Percentiles rank a stretch among this genome's conserved stretches.
Evolutionary conservation across 2,113 vertebrate genomes (phyloP).

Genomic region (Tetraodon nigroviridis): DNA sequence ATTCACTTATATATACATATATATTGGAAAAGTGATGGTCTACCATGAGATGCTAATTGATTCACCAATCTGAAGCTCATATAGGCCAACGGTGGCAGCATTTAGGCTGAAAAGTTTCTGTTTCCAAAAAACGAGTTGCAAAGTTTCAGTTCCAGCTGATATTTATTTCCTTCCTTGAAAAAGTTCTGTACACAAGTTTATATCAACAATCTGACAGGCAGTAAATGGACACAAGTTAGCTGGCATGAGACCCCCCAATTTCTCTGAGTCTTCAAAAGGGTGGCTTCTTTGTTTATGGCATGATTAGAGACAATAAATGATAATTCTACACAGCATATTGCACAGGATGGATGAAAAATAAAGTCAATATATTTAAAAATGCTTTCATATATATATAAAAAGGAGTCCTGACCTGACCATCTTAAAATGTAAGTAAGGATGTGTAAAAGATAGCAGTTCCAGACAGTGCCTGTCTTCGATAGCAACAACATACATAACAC

Average conservation of each 20-base stretch:
- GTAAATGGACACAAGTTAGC: constrained; percentile 97
- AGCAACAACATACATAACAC: constrained; percentile 98
- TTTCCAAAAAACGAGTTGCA: constrained; percentile 61
- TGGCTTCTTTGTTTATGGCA: constrained; percentile 80
- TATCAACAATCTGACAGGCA: constrained; percentile 99
- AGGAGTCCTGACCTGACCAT: constrained; percentile 90
- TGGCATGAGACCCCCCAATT: constrained; percentile 81
- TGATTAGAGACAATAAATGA: constrained; percentile 84
- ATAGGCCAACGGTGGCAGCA: neutral
- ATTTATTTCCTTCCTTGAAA: constrained; percentile 99
- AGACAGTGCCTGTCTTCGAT: constrained; percentile 96
- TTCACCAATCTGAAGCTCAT: neutral
- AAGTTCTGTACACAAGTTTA: constrained; percentile 98
- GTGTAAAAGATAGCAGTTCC: constrained; percentile 88
- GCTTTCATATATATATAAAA: constrained; percentile 78
- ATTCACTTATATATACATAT: neutral
- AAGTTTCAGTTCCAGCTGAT: constrained; percentile 99
- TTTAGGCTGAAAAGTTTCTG: constrained; percentile 1
- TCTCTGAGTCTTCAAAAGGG: constrained; percentile 63
- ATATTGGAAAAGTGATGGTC: neutral
- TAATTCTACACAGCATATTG: constrained; percentile 99
- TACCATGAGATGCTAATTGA: neutral
- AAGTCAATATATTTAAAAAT: constrained; percentile 82
- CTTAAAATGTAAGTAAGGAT: constrained; percentile 81
- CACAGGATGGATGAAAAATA: constrained; percentile 96